Evolutionary conservation across 1,140 invertebrate species (phyloP).

Genomic region (Meloidogyne floridensis): DNA sequence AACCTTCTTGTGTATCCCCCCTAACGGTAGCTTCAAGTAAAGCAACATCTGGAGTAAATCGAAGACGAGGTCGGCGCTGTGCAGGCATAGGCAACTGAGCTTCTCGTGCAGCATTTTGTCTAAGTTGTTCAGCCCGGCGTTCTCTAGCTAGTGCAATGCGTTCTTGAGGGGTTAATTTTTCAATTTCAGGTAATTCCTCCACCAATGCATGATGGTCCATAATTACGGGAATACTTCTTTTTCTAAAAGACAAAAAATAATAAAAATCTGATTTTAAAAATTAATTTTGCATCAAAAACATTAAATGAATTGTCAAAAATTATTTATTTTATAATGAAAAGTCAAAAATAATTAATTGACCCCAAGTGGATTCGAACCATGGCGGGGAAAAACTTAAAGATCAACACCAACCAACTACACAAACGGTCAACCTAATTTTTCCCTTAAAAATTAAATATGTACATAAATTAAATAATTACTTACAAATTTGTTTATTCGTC

Average conservation of each 20-base stretch:
- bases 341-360: too few relatives aligned
- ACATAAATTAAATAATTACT: too few relatives aligned
- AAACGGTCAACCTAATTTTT: too few relatives aligned
- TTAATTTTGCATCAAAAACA: too few relatives aligned
- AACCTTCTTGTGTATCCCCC: slow-evolving; percentile 59
- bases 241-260: background rate
- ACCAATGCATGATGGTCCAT: slow-evolving; percentile 61
- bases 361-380: too few relatives aligned
- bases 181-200: slow-evolving; percentile 57
- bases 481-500: too few relatives aligned
- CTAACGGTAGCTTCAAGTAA: slow-evolving; percentile 61
- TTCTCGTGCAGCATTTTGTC: slow-evolving; percentile 42
- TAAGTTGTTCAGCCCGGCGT: slow-evolving; percentile 52
- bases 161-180: slow-evolving; percentile 51
- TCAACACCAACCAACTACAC: too few relatives aligned
- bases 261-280: too few relatives aligned
- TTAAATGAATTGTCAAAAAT: too few relatives aligned
- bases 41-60: slow-evolving; percentile 61
- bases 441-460: too few relatives aligned
- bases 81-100: slow-evolving; percentile 45
- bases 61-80: slow-evolving; percentile 53
- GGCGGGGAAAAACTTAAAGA: too few relatives aligned
- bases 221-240: background rate
- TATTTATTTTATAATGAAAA: too few relatives aligned
- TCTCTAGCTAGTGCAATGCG: slow-evolving; percentile 57